Percentiles rank a stretch among this genome's conserved stretches.
These are phyloP conservation scores for Macrochelys suwanniensis DNA, from an alignment of 2,797 vertebrate genomes.

Conservation along the genomic window DNA sequence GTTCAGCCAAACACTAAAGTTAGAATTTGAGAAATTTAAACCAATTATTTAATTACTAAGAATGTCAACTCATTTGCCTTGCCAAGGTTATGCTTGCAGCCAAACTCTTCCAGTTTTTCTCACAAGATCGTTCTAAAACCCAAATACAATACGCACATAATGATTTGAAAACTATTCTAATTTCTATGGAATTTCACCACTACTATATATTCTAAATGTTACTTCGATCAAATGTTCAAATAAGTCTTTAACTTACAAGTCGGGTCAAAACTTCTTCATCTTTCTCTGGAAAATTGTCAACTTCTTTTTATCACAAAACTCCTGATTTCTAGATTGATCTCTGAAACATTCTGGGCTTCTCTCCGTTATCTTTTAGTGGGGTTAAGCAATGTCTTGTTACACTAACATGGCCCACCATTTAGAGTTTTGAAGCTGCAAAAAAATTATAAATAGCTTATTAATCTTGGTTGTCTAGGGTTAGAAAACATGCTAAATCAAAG, in stretches of 20 bases:
- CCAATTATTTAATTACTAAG: neutral
- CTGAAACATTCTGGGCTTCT: neutral
- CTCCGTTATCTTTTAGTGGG: neutral
- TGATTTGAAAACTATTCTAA: neutral
- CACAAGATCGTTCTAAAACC: no score
- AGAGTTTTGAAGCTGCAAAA: neutral
- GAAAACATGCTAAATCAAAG: neutral
- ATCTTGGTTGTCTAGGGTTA: neutral
- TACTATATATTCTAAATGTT: neutral
- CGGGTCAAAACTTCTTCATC: neutral
- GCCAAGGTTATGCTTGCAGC: neutral
- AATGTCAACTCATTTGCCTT: neutral
- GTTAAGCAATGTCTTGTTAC: neutral
- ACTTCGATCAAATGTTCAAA: no score
- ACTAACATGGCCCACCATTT: no score
- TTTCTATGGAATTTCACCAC: neutral
- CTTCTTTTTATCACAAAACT: neutral
- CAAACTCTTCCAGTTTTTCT: no score
- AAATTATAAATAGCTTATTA: neutral
- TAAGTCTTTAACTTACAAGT: neutral
- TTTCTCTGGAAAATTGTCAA: no score
- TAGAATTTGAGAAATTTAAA: neutral
- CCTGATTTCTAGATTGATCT: neutral
- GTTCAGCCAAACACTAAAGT: neutral
- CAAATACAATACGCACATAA: no score